Evolutionary conservation across 35 echinoderm and acorn worm species (phyloP).

Genomic region (Strongylocentrotus purpuratus): DNA sequence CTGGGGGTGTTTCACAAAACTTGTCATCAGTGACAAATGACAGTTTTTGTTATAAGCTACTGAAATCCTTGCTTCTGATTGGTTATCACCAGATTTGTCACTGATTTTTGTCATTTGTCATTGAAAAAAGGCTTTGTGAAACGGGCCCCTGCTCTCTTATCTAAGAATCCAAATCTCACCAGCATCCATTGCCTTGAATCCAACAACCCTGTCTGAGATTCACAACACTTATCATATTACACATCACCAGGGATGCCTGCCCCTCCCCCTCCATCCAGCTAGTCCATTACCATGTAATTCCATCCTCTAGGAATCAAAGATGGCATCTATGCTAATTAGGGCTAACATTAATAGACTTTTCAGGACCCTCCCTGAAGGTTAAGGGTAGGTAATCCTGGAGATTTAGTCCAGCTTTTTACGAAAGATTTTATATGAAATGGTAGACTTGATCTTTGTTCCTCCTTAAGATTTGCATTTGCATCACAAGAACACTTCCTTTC

Average conservation of each 20-base stretch:
- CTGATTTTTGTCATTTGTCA: too few species aligned
- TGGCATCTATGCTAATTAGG: conserved; percentile 3
- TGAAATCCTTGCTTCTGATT: too few species aligned
- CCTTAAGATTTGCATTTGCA: background rate
- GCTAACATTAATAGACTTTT: background rate
- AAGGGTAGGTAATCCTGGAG: background rate
- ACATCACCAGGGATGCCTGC: background rate
- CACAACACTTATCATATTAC: background rate
- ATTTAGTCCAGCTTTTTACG: background rate
- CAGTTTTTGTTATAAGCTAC: too few species aligned
- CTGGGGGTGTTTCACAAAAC: too few species aligned
- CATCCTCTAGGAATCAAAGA: background rate
- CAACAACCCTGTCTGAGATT: too few species aligned
- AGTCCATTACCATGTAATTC: background rate
- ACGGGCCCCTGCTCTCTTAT: too few species aligned
- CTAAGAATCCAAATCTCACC: background rate
- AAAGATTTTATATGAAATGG: background rate
- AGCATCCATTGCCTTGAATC: background rate
- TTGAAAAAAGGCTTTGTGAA: too few species aligned
- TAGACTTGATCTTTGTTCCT: background rate
- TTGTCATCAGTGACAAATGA: too few species aligned
- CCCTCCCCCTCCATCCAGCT: background rate
- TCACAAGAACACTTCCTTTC: background rate
- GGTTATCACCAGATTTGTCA: too few species aligned
- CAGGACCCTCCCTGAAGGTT: background rate